These are phyloP conservation scores for Typhlichthys eigenmanni DNA, from an alignment of 2,797 vertebrate genomes.

Conservation along the genomic window DNA sequence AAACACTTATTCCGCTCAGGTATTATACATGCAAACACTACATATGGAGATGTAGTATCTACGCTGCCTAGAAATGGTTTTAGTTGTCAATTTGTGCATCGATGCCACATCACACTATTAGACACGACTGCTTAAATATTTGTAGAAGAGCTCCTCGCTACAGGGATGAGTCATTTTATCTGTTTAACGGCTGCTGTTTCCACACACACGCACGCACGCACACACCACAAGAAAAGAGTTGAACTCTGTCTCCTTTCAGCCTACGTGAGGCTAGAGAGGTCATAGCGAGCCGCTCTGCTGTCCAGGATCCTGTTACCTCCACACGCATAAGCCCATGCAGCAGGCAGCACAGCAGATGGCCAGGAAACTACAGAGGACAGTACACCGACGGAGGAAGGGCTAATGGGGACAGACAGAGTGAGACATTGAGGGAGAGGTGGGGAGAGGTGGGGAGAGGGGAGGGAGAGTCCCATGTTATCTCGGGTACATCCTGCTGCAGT, in stretches of 20 bases:
- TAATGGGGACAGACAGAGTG: constrained; percentile 27
- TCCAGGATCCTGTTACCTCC: constrained; percentile 64
- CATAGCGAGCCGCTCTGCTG: constrained; percentile 41
- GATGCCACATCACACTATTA: too few relatives aligned
- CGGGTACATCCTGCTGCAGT: constrained; percentile 39
- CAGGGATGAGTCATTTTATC: too few relatives aligned
- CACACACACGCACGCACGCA: too few relatives aligned
- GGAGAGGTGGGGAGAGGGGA: background rate
- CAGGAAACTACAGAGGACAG: constrained; percentile 44
- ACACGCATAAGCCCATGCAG: constrained; percentile 63
- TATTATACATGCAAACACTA: background rate
- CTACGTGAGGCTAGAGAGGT: constrained; percentile 55
- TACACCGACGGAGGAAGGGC: constrained; percentile 17
- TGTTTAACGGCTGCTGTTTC: too few relatives aligned
- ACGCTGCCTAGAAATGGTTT: too few relatives aligned
- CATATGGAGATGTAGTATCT: background rate
- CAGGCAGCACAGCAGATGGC: constrained; percentile 66
- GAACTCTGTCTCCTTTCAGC: constrained; percentile 38
- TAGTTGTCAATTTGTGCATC: too few relatives aligned
- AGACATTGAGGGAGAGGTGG: constrained; percentile 3
- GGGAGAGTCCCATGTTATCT: constrained; percentile 47
- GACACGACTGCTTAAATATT: too few relatives aligned
- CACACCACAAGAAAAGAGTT: constrained; percentile 26
- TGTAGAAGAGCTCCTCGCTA: too few relatives aligned
- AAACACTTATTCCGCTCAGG: too few relatives aligned